Conservation (phyloP, 2,797 vertebrate genomes). For the Okamejei kenojei region DNA sequence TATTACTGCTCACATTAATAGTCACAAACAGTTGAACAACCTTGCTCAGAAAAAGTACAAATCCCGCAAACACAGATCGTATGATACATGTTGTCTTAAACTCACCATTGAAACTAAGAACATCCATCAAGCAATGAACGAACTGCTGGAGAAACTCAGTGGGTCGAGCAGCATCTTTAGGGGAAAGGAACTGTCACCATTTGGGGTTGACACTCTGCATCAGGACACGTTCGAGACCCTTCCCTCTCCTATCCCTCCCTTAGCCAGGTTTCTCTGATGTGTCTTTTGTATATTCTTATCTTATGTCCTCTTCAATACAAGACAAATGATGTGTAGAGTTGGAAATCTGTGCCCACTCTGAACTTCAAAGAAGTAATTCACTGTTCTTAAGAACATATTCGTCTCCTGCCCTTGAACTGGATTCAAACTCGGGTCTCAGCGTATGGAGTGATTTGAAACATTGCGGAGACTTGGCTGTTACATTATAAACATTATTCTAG, state of each 20-base stretch:
- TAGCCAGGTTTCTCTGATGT: too few species aligned
- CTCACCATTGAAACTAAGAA: too few species aligned
- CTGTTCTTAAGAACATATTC: not conserved
- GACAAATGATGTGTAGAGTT: not conserved
- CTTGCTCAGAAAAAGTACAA: not conserved
- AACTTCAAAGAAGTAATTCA: slow-evolving; percentile 2
- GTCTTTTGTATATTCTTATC: not conserved
- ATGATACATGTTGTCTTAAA: not conserved
- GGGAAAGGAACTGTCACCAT: too few species aligned
- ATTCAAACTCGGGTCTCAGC: not conserved
- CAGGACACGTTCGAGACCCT: too few species aligned
- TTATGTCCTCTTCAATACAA: not conserved
- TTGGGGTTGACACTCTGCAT: too few species aligned
- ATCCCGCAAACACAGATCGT: not conserved
- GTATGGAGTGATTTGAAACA: not conserved
- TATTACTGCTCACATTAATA: not conserved
- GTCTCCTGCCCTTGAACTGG: not conserved
- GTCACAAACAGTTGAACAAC: not conserved
- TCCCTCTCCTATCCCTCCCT: too few species aligned
- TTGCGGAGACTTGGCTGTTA: slow-evolving; percentile 5
- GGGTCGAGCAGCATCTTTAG: too few species aligned
- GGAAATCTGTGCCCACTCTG: not conserved
- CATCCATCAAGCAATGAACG: too few species aligned
- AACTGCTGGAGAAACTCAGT: too few species aligned
- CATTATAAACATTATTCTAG: not conserved